These are phyloP conservation scores for Hydrolagus affinis DNA, from an alignment of 2,113 vertebrate genomes.

Conservation along the genomic window DNA sequence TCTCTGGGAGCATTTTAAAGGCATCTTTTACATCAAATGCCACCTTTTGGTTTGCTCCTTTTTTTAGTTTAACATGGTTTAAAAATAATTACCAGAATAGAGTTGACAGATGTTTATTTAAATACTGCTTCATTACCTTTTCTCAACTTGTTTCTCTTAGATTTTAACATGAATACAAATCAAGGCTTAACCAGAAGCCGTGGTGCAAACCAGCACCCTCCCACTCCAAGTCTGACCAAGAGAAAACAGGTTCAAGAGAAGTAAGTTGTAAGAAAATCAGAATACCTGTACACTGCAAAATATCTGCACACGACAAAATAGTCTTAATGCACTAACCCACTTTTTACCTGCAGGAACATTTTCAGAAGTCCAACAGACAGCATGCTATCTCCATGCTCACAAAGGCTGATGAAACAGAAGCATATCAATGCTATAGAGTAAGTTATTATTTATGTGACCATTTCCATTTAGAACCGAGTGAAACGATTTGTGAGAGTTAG, in stretches of 20 bases:
- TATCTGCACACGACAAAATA: background rate
- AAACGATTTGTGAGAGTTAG: too few relatives aligned
- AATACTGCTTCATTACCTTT: too few relatives aligned
- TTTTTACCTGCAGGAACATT: conserved; percentile 33
- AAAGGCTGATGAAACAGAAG: conserved; percentile 36
- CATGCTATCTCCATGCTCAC: conserved; percentile 42
- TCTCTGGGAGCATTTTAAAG: too few relatives aligned
- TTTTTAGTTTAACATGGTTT: too few relatives aligned
- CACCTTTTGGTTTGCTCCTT: too few relatives aligned
- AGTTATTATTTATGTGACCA: background rate
- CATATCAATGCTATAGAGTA: conserved; percentile 28
- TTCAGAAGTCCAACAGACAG: conserved; percentile 43
- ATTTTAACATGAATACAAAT: conserved; percentile 36
- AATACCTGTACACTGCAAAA: background rate
- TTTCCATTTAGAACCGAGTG: too few relatives aligned
- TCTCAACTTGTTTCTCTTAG: too few relatives aligned
- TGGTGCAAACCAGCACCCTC: conserved; percentile 36
- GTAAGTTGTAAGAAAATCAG: conserved; percentile 33
- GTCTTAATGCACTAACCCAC: background rate
- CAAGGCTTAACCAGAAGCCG: conserved; percentile 33
- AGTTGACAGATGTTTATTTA: too few relatives aligned
- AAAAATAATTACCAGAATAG: too few relatives aligned
- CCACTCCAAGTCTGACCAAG: conserved; percentile 40
- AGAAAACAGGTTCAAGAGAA: conserved; percentile 39
- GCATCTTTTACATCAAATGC: too few relatives aligned